Base-by-base conservation (phyloP, 1,140 invertebrate genomes). In the Lasioglossum albipes region DNA sequence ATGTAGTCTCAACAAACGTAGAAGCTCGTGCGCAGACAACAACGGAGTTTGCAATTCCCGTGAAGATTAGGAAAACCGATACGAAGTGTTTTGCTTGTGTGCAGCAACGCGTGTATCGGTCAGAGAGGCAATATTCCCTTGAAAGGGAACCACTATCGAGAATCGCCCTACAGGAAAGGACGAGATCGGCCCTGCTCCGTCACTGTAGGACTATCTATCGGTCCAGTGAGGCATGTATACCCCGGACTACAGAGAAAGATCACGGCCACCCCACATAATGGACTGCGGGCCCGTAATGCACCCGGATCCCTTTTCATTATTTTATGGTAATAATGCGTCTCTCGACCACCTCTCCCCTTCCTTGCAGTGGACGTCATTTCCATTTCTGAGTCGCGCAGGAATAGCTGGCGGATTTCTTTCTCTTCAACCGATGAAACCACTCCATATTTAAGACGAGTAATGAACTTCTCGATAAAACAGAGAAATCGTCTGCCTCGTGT, bases 251-350 rank as follows among this genome's bases (percentile, higher is more conserved):
- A 59, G 59, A 76, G 82, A 75, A 85, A 85, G 81, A 81, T 70
- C 65, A 64, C 71, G 75, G 49, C 64, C 67, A 74, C 77, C 87
- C 85, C 67, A 85, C 79, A 73, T 88, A 89, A 89, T 86, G 82
- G 81, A 79, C 68, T 81, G 72, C 78, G 72, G 72, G 76, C 61
- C 67, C 80, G 79, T 84, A 87, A 89, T 87, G 86, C 84, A 86
- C 75, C 74, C 81, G 79, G 84, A 90, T 89, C 87, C 84, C 86
- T 85, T 89, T 87, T 90, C 88, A 90, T 89, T 90, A 89, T 89
- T 90, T 90, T 89, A 90, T 90, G 88, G 87, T 90, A 90, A 89
- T 90, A 87, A 84, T 69, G 18, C 57, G 79, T 83, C 75, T 76
- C 75, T 75, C 81, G 61, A 36, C 68, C 68, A 79, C 57, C 68